These are phyloP conservation scores for Hermaeophaga mercurialis DNA, from an alignment of 2,888 invertebrate genomes.

Conservation along the genomic window DNA sequence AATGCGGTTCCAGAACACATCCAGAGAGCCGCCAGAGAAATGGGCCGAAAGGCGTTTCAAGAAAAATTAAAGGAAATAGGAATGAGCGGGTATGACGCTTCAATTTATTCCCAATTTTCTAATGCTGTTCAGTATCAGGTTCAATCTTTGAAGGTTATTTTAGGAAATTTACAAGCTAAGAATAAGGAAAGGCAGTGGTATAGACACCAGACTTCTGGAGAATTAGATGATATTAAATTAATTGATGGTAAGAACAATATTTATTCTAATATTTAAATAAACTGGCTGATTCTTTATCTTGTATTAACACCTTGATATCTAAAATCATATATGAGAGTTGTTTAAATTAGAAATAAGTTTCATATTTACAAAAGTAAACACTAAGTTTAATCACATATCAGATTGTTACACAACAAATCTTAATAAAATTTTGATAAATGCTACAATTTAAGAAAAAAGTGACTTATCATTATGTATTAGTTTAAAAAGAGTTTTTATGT, in stretches of 20 bases:
- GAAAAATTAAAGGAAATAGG: constrained; percentile 87
- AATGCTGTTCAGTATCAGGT: constrained; percentile 80
- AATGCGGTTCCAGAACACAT: constrained; percentile 89
- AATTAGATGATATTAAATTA: constrained; percentile 91
- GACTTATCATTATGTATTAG: too few species aligned
- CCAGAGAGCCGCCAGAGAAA: constrained; percentile 86
- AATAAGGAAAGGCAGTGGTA: constrained; percentile 94
- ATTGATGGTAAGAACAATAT: constrained; percentile 74
- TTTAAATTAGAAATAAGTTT: too few species aligned
- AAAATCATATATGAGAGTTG: too few species aligned
- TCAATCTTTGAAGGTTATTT: constrained; percentile 82
- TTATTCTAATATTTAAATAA: neutral
- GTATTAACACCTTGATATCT: too few species aligned
- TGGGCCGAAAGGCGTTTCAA: constrained; percentile 88
- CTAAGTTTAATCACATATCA: too few species aligned
- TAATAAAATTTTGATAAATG: too few species aligned
- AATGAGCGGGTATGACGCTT: constrained; percentile 94
- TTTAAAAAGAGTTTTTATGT: too few species aligned
- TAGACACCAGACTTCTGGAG: constrained; percentile 92
- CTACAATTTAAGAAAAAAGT: too few species aligned
- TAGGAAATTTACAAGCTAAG: constrained; percentile 88
- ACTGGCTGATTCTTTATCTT: too few species aligned
- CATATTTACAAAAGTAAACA: too few species aligned
- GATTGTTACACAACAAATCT: too few species aligned
- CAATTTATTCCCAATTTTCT: constrained; percentile 82